These are phyloP conservation scores for Meleagris gallopavo DNA, from an alignment of 2,113 vertebrate species.

Conservation along the genomic window DNA sequence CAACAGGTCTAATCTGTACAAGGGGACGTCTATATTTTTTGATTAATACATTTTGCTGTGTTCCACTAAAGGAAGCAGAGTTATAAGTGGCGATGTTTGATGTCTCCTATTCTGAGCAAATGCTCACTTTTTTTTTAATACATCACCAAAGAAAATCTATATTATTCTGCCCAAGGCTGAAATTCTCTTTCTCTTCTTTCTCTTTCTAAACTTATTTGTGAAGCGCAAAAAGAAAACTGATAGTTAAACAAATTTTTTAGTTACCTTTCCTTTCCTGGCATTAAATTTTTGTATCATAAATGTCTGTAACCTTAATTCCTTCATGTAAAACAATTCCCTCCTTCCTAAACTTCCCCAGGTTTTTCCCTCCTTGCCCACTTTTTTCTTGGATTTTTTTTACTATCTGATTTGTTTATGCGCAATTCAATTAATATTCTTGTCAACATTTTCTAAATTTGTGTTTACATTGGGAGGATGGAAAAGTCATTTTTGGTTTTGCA, in stretches of 20 bases:
- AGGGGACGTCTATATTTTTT: neutral
- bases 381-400: neutral
- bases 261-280: neutral
- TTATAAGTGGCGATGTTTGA: neutral
- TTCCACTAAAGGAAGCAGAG: neutral
- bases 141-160: neutral
- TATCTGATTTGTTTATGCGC: neutral
- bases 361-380: neutral
- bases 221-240: neutral
- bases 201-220: neutral
- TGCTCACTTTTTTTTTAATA: neutral
- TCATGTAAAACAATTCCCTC: neutral
- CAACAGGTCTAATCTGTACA: neutral
- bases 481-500: neutral
- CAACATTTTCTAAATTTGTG: neutral
- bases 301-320: neutral
- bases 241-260: neutral
- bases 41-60: accelerated
- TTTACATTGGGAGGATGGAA: neutral
- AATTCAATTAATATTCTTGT: neutral
- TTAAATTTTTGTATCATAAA: neutral
- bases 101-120: neutral
- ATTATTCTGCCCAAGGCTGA: neutral
- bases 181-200: neutral
- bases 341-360: neutral